phyloP scores from a whole-genome alignment of 2,888 invertebrate genomes.

The Apamea crenata region DNA sequence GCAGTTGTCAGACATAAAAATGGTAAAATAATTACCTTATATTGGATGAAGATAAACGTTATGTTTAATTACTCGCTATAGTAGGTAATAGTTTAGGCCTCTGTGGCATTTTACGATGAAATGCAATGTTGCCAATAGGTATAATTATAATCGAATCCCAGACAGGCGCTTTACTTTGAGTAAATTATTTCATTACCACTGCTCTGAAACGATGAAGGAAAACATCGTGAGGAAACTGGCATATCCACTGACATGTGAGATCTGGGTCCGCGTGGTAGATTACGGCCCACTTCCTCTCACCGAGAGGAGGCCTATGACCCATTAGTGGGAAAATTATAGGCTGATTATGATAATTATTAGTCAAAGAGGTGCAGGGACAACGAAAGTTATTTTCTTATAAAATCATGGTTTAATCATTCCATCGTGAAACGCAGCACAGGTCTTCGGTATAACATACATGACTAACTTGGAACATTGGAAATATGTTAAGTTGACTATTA shows the following conservation, averaged over 20 bases:
- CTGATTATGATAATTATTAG: neutral
- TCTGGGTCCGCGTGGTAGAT: too few relatives aligned
- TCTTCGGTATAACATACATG: conserved; percentile 19
- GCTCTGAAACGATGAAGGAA: too few relatives aligned
- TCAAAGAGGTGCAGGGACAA: neutral
- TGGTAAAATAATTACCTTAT: neutral
- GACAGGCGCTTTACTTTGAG: too few relatives aligned
- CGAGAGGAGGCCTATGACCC: too few relatives aligned
- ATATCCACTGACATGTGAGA: too few relatives aligned
- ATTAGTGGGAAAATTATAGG: too few relatives aligned
- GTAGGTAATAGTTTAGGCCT: conserved; percentile 19
- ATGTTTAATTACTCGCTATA: neutral
- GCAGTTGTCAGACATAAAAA: conserved; percentile 26
- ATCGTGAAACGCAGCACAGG: conserved; percentile 27
- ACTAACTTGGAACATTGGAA: conserved; percentile 25
- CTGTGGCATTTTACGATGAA: conserved; percentile 23
- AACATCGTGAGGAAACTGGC: too few relatives aligned
- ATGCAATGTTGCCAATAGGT: neutral
- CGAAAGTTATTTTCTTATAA: neutral
- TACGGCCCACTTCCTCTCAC: too few relatives aligned
- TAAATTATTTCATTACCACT: too few relatives aligned
- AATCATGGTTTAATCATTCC: neutral
- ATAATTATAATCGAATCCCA: too few relatives aligned
- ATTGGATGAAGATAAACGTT: conserved; percentile 10
- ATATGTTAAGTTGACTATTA: conserved; percentile 1